Conservation (phyloP, 2,888 invertebrate genomes). For the Chrysotoxum bicinctum region DNA sequence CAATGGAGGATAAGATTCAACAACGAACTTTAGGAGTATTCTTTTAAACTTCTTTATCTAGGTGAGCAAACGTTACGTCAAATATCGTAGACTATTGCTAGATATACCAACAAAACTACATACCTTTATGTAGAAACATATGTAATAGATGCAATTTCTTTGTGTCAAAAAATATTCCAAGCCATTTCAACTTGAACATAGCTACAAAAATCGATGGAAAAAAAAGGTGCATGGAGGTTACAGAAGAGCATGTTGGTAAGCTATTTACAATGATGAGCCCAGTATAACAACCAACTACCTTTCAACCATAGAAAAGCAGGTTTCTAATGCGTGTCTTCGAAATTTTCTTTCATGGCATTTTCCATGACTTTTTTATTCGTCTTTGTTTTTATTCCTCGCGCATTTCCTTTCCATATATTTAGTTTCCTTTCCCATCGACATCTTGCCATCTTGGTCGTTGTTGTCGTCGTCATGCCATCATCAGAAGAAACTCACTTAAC, state of each 20-base stretch:
- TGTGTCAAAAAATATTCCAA: not conserved
- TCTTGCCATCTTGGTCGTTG: no score
- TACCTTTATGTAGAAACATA: no score
- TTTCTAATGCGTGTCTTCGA: conserved; percentile 66
- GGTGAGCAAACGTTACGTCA: no score
- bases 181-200: not conserved
- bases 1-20: no score
- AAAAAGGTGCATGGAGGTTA: not conserved
- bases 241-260: not conserved
- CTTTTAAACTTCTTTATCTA: no score
- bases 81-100: no score
- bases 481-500: conserved; percentile 35
- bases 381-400: conserved; percentile 15
- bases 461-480: conserved; percentile 2
- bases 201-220: not conserved
- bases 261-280: not conserved
- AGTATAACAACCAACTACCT: conserved; percentile 16
- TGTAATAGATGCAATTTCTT: no score
- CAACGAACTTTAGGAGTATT: no score
- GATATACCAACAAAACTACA: no score
- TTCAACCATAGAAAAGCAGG: conserved; percentile 38
- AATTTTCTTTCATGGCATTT: conserved; percentile 44
- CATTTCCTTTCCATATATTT: conserved; percentile 29
- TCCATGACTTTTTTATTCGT: conserved; percentile 10
- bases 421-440: conserved; percentile 1